These are phyloP conservation scores for Hyperopisus bebe DNA, from an alignment of 2,113 vertebrate species.

Conservation along the genomic window DNA sequence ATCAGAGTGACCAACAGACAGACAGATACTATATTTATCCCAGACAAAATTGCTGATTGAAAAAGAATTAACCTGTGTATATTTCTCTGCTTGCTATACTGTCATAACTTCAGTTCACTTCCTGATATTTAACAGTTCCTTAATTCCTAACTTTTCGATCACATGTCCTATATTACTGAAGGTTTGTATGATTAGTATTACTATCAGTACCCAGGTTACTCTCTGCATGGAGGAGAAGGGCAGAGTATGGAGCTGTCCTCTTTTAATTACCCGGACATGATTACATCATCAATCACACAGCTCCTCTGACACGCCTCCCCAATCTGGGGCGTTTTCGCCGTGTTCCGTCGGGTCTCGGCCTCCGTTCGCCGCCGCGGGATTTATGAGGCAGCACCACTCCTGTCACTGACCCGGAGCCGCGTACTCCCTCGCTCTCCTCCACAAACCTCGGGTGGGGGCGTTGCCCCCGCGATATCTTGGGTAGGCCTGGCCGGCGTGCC, in stretches of 20 bases:
- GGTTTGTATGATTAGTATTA: neutral
- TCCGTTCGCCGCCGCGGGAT: constrained; percentile 51
- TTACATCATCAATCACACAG: neutral
- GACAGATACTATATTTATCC: neutral
- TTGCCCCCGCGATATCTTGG: neutral
- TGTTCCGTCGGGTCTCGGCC: neutral
- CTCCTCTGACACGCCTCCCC: constrained; percentile 61
- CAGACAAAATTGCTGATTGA: neutral
- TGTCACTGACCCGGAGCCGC: constrained; percentile 31
- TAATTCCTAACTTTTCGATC: neutral
- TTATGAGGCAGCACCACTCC: constrained; percentile 58
- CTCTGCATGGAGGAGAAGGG: neutral
- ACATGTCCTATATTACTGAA: neutral
- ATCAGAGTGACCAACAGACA: neutral
- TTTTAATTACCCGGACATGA: neutral
- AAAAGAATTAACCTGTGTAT: neutral
- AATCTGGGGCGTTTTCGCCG: constrained; percentile 44
- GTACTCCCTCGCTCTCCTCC: constrained; percentile 40
- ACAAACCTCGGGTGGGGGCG: neutral
- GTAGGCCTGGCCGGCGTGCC: neutral
- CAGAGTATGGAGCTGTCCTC: neutral
- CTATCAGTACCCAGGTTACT: neutral
- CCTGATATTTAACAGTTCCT: neutral
- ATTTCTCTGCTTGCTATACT: neutral
- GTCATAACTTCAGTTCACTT: neutral